These are phyloP conservation scores for Drosophila recens DNA, from an alignment of 2,888 invertebrate species.

Conservation along the genomic window DNA sequence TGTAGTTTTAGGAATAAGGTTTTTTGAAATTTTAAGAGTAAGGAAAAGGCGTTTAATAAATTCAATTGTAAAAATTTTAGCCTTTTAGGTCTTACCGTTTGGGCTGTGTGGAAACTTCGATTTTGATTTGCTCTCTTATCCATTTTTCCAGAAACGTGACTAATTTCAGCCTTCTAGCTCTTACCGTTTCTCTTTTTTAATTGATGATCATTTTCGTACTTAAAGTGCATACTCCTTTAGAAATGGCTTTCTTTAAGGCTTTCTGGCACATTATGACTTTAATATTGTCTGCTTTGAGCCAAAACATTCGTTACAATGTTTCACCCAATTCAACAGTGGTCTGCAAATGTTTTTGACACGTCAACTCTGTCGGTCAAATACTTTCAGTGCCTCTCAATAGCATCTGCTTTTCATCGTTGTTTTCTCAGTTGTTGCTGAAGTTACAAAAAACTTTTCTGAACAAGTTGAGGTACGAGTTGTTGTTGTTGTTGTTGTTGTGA, in stretches of 20 bases:
- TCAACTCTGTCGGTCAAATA: conserved; percentile 75
- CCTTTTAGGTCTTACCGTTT: too few species aligned
- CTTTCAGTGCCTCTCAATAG: conserved; percentile 54
- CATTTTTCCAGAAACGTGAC: too few species aligned
- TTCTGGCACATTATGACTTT: conserved; percentile 33
- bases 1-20: too few species aligned
- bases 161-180: neutral
- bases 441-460: conserved; percentile 60
- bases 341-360: conserved; percentile 78
- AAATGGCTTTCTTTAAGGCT: too few species aligned
- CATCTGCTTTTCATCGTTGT: conserved; percentile 44
- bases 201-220: too few species aligned
- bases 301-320: conserved; percentile 25
- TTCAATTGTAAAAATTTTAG: too few species aligned
- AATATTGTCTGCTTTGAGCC: conserved; percentile 43
- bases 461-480: conserved; percentile 55
- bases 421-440: conserved; percentile 54
- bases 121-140: too few species aligned
- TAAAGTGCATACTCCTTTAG: too few species aligned
- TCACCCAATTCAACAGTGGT: conserved; percentile 26
- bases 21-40: too few species aligned
- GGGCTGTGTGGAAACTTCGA: too few species aligned
- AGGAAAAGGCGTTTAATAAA: neutral
- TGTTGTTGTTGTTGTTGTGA: conserved; percentile 2
- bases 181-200: neutral